Conservation (phyloP, 2,113 vertebrate genomes). For the Nerophis lumbriciformis region DNA sequence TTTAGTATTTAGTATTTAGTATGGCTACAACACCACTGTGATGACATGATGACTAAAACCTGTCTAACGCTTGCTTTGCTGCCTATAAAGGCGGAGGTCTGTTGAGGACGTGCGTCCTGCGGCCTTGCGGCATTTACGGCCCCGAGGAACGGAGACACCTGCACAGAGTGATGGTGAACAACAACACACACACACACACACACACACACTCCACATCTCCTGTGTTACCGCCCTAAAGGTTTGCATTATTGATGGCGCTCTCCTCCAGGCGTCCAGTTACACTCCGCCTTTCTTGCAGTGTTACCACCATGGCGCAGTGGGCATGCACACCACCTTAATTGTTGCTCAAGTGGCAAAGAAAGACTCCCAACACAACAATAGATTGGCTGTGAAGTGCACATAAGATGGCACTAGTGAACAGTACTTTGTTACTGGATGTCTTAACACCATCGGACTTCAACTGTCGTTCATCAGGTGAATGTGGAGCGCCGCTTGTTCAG, state of each 20-base stretch:
- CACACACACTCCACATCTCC: not conserved
- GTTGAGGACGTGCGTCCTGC: conserved; percentile 81
- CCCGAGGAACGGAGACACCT: conserved; percentile 86
- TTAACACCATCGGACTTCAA: not conserved
- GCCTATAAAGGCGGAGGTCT: conserved; percentile 73
- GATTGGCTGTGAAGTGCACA: not conserved
- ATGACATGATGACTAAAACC: too few relatives aligned
- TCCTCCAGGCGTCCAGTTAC: conserved; percentile 45
- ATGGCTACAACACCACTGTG: too few relatives aligned
- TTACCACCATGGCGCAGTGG: conserved; percentile 12
- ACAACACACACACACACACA: too few relatives aligned
- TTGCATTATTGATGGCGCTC: conserved; percentile 63
- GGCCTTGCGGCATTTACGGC: conserved; percentile 91
- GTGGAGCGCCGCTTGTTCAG: conserved; percentile 79
- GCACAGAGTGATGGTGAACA: conserved; percentile 82
- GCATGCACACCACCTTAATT: conserved; percentile 23
- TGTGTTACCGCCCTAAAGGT: conserved; percentile 21
- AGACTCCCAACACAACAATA: not conserved
- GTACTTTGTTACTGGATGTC: too few relatives aligned
- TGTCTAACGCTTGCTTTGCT: not conserved
- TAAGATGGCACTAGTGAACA: not conserved
- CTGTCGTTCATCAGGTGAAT: conserved; percentile 66
- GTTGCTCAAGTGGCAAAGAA: conserved; percentile 9
- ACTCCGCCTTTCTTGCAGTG: conserved; percentile 19
- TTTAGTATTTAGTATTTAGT: too few relatives aligned